Evolutionary conservation across 2,113 vertebrate species (phyloP).

Genomic region (Otocyon megalotis): DNA sequence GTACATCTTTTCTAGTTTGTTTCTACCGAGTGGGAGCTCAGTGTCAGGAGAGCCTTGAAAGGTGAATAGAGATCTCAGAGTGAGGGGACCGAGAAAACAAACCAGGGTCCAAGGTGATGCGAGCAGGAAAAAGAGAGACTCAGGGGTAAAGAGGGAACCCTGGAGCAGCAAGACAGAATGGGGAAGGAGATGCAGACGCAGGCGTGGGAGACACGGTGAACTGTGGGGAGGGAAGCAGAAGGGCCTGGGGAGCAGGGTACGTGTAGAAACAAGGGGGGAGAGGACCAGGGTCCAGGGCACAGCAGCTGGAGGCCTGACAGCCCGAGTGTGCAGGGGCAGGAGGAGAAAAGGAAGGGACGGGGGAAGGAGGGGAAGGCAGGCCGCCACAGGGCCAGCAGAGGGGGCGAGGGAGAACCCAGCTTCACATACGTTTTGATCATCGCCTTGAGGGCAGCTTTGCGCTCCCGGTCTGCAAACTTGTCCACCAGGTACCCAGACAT

Average conservation of each 20-base stretch:
- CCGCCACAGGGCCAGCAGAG: not conserved
- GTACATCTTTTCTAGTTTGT: fast-evolving
- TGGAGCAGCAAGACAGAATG: fast-evolving
- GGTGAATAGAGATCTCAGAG: not conserved
- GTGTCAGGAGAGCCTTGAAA: not conserved
- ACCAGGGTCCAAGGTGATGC: fast-evolving
- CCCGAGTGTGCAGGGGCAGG: not conserved
- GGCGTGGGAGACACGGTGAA: not conserved
- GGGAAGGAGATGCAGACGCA: not conserved
- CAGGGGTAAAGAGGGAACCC: not conserved
- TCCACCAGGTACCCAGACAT: slow-evolving; percentile 96
- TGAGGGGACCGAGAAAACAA: not conserved
- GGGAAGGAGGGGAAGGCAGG: not conserved
- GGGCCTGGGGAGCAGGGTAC: no score
- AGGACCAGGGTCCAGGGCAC: not conserved
- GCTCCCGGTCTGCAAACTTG: slow-evolving; percentile 95
- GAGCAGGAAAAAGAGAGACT: not conserved
- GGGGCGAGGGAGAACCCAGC: not conserved
- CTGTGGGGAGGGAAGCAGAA: not conserved
- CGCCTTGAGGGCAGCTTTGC: slow-evolving; percentile 92
- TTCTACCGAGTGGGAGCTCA: not conserved
- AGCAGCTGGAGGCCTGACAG: not conserved
- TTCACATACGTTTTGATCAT: slow-evolving; percentile 95
- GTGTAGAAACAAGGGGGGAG: not conserved
- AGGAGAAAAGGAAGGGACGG: no score